Percentiles rank a stretch among this genome's conserved stretches.
Evolutionary conservation across 1,140 invertebrate genomes (phyloP).

Genomic region (Oedothorax gibbosus): DNA sequence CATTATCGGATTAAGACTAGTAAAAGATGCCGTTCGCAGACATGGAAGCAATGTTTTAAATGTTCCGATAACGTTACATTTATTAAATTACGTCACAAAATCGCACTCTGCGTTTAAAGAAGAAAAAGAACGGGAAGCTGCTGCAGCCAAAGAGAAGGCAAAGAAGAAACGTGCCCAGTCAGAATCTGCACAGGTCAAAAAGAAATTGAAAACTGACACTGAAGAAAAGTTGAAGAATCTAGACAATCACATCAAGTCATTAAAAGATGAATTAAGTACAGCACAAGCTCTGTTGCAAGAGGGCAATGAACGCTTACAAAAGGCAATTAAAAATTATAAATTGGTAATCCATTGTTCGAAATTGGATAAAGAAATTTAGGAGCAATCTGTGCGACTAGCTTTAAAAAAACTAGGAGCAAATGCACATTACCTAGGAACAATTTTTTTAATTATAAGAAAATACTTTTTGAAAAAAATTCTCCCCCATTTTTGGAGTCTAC

Average conservation of each 20-base stretch:
- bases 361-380: too few relatives aligned
- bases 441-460: too few relatives aligned
- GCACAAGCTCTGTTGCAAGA: not conserved
- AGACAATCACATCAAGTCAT: not conserved
- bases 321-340: not conserved
- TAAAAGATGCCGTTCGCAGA: not conserved
- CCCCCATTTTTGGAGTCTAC: too few relatives aligned
- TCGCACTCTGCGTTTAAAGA: not conserved
- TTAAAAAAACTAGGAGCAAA: too few relatives aligned
- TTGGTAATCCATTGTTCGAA: too few relatives aligned
- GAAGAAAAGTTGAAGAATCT: not conserved
- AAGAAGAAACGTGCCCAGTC: not conserved
- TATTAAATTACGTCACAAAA: not conserved
- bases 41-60: not conserved
- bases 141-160: not conserved
- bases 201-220: not conserved
- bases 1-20: not conserved
- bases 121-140: not conserved
- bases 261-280: not conserved
- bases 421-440: too few relatives aligned
- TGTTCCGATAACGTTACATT: not conserved
- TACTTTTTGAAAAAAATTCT: too few relatives aligned
- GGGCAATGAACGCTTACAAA: conserved; percentile 2
- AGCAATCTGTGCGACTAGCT: too few relatives aligned
- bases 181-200: not conserved